Base-by-base conservation (phyloP, 1,140 invertebrate species). In the Wasmannia auropunctata region DNA sequence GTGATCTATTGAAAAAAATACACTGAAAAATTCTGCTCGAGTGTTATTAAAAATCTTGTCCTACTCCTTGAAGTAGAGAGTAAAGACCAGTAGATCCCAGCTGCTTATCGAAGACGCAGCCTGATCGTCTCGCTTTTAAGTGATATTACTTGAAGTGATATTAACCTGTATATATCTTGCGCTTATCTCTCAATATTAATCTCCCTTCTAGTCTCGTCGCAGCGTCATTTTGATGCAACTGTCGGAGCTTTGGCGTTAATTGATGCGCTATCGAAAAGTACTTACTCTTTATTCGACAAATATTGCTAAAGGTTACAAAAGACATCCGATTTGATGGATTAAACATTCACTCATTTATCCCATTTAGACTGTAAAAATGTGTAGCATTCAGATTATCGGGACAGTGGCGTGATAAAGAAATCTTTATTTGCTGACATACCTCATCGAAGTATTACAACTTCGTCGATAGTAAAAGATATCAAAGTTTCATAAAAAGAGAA, bases 131-230 rank as follows among this genome's bases (percentile, higher is more conserved):
- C 37, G 34, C 49, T 67, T 46, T 67, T 46, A 46, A 43, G 63
- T 51, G 7, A 25, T 75, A 70, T 58, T n/a, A 40, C 25, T 37
- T 81, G 19, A 69, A 81, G 25, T 70, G 22, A 72, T 70, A 72
- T 70, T 54, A 70, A 72, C 25, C 19, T 58, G 16, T 54, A 31
- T 54, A 46, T 37, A 67, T 40, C 11, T 43, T 40, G 6, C 28
- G 40, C 43, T 60, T 46, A 49, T 76, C 56, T 74, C 11, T 10
- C 14, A n/a, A 76, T 76, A 76, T 84, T 76, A 84, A 84, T 84
- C 51, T 74, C 10, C 14, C 5, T n/a, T 51, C 19, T n/a, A 60
- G 19, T 16, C 8, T 34, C 43, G 16, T 43, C n/a, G 11, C 11
- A 28, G 28, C 10, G 11, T 8, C 31, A 56, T 56, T 70, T 40